Evolutionary conservation across 2,113 vertebrate genomes (phyloP).

Genomic region (Seriola quinqueradiata): DNA sequence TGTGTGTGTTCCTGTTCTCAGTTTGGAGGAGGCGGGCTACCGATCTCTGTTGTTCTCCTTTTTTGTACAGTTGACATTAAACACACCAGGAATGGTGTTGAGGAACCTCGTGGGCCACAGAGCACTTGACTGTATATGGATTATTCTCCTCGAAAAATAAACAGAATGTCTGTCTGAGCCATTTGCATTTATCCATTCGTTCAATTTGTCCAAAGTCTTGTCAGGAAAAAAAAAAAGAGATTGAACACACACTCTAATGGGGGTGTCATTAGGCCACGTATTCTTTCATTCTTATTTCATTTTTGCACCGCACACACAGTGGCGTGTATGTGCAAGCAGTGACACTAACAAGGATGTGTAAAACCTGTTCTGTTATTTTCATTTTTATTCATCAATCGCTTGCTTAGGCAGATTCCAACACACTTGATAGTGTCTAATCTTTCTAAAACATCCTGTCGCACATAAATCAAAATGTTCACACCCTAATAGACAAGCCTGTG

Average conservation of each 20-base stretch:
- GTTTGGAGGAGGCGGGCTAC: background rate
- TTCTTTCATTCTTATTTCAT: background rate
- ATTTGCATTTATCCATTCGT: background rate
- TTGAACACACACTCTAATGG: background rate
- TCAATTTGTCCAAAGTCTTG: background rate
- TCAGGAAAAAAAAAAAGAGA: background rate
- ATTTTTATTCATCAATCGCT: background rate
- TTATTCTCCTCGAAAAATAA: constrained; percentile 36
- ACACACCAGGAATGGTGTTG: background rate
- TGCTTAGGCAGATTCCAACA: background rate
- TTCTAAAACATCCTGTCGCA: background rate
- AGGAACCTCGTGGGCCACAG: constrained; percentile 5
- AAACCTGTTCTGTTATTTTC: background rate
- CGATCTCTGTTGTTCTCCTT: constrained; percentile 20
- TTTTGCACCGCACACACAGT: background rate
- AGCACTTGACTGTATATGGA: constrained; percentile 39
- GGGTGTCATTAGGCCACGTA: background rate
- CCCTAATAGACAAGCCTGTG: background rate
- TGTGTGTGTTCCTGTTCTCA: background rate
- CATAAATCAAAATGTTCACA: constrained; percentile 23
- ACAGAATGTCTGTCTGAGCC: background rate
- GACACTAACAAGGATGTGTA: background rate
- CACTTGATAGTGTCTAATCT: background rate
- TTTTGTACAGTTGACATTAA: constrained; percentile 47
- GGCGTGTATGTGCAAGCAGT: background rate